phyloP scores from a whole-genome alignment of 2,888 invertebrate genomes.

The Dyspetes luteomarginatus region DNA sequence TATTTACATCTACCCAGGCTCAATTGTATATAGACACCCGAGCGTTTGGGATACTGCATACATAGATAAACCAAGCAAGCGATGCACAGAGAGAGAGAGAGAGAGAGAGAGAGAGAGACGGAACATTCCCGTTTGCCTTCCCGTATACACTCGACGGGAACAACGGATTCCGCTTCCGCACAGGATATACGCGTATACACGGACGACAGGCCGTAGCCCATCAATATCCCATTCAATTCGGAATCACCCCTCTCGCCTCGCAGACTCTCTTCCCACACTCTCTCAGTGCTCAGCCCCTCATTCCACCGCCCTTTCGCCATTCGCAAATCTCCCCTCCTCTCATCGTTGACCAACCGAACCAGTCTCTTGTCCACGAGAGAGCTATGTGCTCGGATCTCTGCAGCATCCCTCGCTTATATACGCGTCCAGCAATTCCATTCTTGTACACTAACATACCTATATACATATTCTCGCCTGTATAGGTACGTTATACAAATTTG shows the following conservation, averaged over 20 bases:
- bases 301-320: constrained; percentile 24
- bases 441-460: no score
- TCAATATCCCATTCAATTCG: constrained; percentile 80
- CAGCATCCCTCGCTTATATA: constrained; percentile 16
- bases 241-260: constrained; percentile 65
- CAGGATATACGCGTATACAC: constrained; percentile 75
- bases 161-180: constrained; percentile 75
- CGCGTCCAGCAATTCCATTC: constrained; percentile 36
- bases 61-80: constrained; percentile 35
- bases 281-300: constrained; percentile 1
- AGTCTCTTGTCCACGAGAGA: constrained; percentile 26
- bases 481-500: not conserved
- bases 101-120: constrained; percentile 20
- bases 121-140: constrained; percentile 48
- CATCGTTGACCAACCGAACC: constrained; percentile 50
- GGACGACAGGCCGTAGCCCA: constrained; percentile 77
- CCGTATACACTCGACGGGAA: constrained; percentile 71
- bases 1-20: constrained; percentile 12
- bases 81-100: constrained; percentile 4
- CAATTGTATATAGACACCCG: constrained; percentile 36
- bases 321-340: constrained; percentile 29
- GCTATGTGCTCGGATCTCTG: constrained; percentile 45
- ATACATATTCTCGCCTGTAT: no score
- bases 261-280: not conserved
- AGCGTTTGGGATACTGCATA: constrained; percentile 33